Conservation (phyloP, 2,888 invertebrate genomes). For the Cataglyphis altisquamis region DNA sequence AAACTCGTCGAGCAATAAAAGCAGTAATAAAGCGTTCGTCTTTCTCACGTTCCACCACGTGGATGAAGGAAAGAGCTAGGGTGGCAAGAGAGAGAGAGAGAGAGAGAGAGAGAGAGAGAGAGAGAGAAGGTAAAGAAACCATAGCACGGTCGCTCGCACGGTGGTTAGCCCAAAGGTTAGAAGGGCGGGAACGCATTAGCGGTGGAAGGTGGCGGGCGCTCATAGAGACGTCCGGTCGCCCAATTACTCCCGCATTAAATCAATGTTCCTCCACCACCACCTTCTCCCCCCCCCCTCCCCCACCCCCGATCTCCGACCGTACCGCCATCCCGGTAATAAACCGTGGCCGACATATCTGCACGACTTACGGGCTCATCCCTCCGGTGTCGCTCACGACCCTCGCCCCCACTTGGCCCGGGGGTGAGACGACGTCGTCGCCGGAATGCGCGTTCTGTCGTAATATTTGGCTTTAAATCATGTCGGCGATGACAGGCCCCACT, state of each 20-base stretch:
- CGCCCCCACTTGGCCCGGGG: conserved; percentile 45
- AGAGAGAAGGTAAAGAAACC: conserved; percentile 27
- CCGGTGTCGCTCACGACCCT: conserved; percentile 65
- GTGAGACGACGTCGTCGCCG: conserved; percentile 71
- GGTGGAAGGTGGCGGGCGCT: conserved; percentile 78
- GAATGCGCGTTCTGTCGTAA: conserved; percentile 85
- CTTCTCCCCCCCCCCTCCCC: too few species aligned
- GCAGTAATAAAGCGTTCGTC: conserved; percentile 80
- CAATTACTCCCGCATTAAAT: conserved; percentile 86
- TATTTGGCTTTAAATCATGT: conserved; percentile 87
- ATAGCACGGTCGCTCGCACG: conserved; percentile 64
- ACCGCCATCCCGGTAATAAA: conserved; percentile 84
- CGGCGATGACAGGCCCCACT: conserved; percentile 82
- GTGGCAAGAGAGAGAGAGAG: neutral
- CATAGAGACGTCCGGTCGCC: conserved; percentile 85
- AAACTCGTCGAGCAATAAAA: conserved; percentile 81
- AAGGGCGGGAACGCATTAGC: conserved; percentile 77
- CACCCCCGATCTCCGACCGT: conserved; percentile 70
- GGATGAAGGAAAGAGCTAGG: conserved; percentile 62
- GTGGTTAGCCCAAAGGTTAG: conserved; percentile 76
- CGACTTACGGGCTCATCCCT: conserved; percentile 76
- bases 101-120: conserved; percentile 28
- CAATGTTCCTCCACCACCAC: conserved; percentile 81
- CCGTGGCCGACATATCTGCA: conserved; percentile 83
- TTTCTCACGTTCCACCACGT: conserved; percentile 67